Conservation (phyloP, 2,888 invertebrate species). For the Anoplius nigerrimus region DNA sequence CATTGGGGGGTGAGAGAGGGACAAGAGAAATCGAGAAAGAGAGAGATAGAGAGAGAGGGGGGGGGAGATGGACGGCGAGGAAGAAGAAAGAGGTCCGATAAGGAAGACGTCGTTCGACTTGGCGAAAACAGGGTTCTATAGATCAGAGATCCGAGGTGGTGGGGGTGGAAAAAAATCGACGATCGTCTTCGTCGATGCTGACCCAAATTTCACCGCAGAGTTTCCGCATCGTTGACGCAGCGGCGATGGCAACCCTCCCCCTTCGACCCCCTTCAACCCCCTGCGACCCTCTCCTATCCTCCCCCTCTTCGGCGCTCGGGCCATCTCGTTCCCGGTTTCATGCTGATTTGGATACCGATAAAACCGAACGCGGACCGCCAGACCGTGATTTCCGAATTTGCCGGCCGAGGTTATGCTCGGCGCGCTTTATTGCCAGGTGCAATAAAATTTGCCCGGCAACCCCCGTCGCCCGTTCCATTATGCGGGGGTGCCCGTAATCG, state of each 20-base stretch:
- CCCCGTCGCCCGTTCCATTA: too few species aligned
- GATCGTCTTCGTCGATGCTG: conserved; percentile 51
- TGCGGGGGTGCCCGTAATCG: conserved; percentile 15
- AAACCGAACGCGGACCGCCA: conserved; percentile 40
- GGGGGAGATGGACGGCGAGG: too few species aligned
- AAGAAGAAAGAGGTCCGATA: background rate
- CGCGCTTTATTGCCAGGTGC: conserved; percentile 30
- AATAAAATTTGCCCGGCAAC: conserved; percentile 32
- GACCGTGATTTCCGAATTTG: conserved; percentile 40
- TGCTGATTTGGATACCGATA: conserved; percentile 44
- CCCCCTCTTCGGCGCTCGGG: conserved; percentile 9
- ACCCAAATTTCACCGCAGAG: conserved; percentile 55
- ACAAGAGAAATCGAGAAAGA: background rate
- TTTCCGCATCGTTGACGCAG: conserved; percentile 58
- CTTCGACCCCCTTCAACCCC: conserved; percentile 3
- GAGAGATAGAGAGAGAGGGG: background rate
- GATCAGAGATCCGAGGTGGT: conserved; percentile 34
- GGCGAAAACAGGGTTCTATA: conserved; percentile 48
- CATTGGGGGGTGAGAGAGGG: background rate
- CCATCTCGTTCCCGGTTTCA: conserved; percentile 23
- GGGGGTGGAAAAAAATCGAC: conserved; percentile 49
- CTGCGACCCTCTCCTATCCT: conserved; percentile 22
- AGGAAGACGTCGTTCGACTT: conserved; percentile 37
- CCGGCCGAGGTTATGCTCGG: conserved; percentile 39
- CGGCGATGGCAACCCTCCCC: conserved; percentile 28